Evolutionary conservation across 2,113 vertebrate genomes (phyloP), one percentile per base, ranked within the genome.

Genomic region (Zosterops lateralis): DNA sequence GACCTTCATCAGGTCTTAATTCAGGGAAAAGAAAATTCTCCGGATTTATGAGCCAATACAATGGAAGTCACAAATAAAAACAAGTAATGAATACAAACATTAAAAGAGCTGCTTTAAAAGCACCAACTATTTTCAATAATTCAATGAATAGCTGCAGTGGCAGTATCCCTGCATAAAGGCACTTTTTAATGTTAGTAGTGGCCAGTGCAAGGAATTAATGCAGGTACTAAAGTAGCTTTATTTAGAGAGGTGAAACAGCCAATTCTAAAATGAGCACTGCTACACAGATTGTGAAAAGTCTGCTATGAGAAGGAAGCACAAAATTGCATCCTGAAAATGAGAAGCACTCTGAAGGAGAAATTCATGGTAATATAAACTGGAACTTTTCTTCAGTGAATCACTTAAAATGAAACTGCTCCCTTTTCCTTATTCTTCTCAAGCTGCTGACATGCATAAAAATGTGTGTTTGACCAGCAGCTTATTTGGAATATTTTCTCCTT

Each of bases 311-410:
- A 93, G 79, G 92, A 96, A 93, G 83, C 50, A 89, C 71, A 83
- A 96, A 93, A 96, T 80, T 91, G 60, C 78, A 85, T 93, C 78
- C 91, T 92, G 96, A 89, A 97, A 95, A 85, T 71, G 78, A 94
- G 89, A 95, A 87, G 75, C 44, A n/a, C 72, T 85, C 82, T 71
- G 75, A 85, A 94, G 45, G 42, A 86, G 78, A 95, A 94, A 94
- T 90, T 87, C 29, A 79, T 79, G n/a, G 87, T 51, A 92, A 88
- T 71, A 48, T 88, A 87, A 94, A 92, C 90, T 84, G 86, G 44
- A 92, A 90, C 56, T 92, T 92, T 90, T 92, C 72, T 95, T 92
- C 65, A 90, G 71, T 85, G 75, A 77, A 92, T 64, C 21, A 62
- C 66, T 95, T 92, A 86, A 93, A 84, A 87, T 61, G 67, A 92